Evolutionary conservation across 2,888 invertebrate genomes (phyloP), one percentile per base, ranked within the genome.

Genomic region (Hanleya hanleyi): DNA sequence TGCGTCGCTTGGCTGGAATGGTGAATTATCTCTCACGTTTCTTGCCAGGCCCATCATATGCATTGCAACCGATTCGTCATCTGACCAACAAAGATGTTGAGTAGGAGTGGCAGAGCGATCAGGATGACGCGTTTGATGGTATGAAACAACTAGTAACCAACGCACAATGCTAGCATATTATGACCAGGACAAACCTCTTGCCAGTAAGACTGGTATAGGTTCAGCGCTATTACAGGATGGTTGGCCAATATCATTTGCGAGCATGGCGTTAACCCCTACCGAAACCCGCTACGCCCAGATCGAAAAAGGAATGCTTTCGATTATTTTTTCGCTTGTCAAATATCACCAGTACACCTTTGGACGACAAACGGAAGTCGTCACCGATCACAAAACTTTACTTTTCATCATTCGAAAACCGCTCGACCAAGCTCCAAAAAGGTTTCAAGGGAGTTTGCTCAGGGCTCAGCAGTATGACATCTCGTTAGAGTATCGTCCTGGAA

Each of bases 261-360:
- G 62, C 9, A n/a, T n/a, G n/a, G 49, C 72, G n/a, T 37, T 75
- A 32, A 57, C 62, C 15, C 50, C 68, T 22, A 72, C 74, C 15
- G 67, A 74, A 33, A 47, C n/a, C 9, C 12, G 64, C 3, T 74
- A 71, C 38, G 67, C 71, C 18, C 51, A 70, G n/a, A 73, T 75
- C 22, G 73, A 73, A 41, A 72, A 73, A 37, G 75, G 69, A 29
- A n/a, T n/a, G n/a, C n/a, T n/a, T n/a, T n/a, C n/a, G n/a, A n/a
- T n/a, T n/a, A n/a, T n/a, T n/a, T n/a, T n/a, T n/a, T 32, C 38
- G 12, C 47, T 73, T 5, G 72, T 50, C 22, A 67, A 51, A 36
- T 73, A 70, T 57, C 41, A 69, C 41, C 41, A 70, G 36, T 70
- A 73, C 29, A 35, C 38, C 12, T 50, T 41, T 69, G 73, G 73